phyloP scores from a whole-genome alignment of 2,888 invertebrate genomes.

The Sympetrum striolatum region DNA sequence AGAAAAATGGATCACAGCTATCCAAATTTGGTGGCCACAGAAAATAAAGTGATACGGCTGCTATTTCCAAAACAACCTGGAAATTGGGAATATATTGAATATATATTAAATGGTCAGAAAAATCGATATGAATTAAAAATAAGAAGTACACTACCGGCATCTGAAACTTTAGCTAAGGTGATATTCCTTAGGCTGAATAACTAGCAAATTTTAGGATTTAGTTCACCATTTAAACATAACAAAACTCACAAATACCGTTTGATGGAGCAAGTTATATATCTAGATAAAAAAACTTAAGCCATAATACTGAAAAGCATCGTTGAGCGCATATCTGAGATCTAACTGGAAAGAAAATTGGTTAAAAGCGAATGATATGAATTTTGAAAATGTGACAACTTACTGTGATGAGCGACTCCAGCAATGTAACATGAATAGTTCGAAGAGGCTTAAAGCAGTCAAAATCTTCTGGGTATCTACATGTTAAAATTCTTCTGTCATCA shows the following conservation, averaged over 20 bases:
- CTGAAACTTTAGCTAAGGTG: neutral
- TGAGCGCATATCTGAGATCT: neutral
- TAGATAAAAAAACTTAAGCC: too few relatives aligned
- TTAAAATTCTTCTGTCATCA: neutral
- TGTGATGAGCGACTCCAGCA: neutral
- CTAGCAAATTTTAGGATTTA: neutral
- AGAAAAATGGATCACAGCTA: constrained; percentile 66
- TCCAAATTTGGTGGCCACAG: constrained; percentile 47
- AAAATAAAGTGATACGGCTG: neutral
- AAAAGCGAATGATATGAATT: neutral
- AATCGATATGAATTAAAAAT: neutral
- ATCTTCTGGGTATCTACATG: neutral
- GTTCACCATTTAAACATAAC: neutral
- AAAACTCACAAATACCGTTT: neutral
- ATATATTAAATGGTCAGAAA: neutral
- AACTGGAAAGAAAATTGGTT: neutral
- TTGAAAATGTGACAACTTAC: neutral
- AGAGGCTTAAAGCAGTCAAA: constrained; percentile 6
- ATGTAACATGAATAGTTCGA: neutral
- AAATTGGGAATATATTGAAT: neutral
- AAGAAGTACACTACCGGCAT: neutral
- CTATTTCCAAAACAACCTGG: neutral
- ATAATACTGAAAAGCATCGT: too few relatives aligned
- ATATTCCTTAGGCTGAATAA: neutral
- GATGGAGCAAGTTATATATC: neutral